Percentiles rank a stretch among this genome's conserved stretches.
phyloP scores from a whole-genome alignment of 1,140 invertebrate species.

The Colletes gigas region DNA sequence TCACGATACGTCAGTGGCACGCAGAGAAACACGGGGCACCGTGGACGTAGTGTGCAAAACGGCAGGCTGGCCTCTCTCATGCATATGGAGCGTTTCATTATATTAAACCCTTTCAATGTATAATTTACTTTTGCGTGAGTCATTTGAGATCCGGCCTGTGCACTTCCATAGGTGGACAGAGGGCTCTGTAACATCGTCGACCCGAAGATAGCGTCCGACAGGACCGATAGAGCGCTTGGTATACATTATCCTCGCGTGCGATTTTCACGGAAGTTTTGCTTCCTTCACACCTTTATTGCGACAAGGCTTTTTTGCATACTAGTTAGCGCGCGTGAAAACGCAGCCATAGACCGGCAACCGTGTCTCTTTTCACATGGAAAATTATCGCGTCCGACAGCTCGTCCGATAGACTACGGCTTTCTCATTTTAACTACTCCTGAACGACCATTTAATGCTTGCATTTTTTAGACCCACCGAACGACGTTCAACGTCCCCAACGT shows the following conservation, averaged over 20 bases:
- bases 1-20: slow-evolving; percentile 74
- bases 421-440: slow-evolving; percentile 4
- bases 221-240: slow-evolving; percentile 62
- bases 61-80: slow-evolving; percentile 80
- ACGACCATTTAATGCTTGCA: background rate
- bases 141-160: slow-evolving; percentile 80
- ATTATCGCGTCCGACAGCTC: slow-evolving; percentile 58
- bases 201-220: slow-evolving; percentile 67
- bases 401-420: slow-evolving; percentile 26
- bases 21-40: slow-evolving; percentile 74
- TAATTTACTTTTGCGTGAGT: slow-evolving; percentile 86
- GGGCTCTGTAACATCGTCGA: slow-evolving; percentile 63
- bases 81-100: slow-evolving; percentile 86
- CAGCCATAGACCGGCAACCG: background rate
- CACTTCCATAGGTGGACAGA: slow-evolving; percentile 52
- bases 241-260: slow-evolving; percentile 76
- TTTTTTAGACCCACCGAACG: too few species aligned
- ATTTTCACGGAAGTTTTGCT: slow-evolving; percentile 77
- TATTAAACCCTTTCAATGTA: slow-evolving; percentile 86
- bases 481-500: too few species aligned
- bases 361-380: slow-evolving; percentile 44
- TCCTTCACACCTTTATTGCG: slow-evolving; percentile 77
- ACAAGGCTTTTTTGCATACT: slow-evolving; percentile 65
- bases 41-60: slow-evolving; percentile 71
- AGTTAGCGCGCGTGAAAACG: slow-evolving; percentile 37